Percentiles rank a stretch among this genome's conserved stretches.
Evolutionary conservation across 2,888 invertebrate genomes (phyloP).

Genomic region (Euzophera pinguis): DNA sequence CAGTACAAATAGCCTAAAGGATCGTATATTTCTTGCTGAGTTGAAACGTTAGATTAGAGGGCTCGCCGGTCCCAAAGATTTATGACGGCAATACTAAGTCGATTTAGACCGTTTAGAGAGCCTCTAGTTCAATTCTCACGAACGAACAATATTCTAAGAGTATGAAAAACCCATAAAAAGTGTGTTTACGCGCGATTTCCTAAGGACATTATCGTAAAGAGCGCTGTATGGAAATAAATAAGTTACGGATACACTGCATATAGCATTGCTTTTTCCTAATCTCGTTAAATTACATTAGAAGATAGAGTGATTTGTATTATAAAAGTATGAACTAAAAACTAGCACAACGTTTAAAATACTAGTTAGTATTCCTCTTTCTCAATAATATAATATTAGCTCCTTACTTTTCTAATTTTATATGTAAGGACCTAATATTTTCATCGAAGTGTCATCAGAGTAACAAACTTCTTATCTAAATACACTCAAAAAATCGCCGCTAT

Average conservation of each 20-base stretch:
- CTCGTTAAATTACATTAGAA: too few species aligned
- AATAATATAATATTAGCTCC: too few species aligned
- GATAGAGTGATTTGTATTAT: neutral
- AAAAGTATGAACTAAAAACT: too few species aligned
- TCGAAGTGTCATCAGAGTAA: too few species aligned
- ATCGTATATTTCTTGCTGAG: slow-evolving; percentile 57
- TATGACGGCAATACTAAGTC: slow-evolving; percentile 60
- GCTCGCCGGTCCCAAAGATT: slow-evolving; percentile 54
- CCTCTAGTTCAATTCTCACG: slow-evolving; percentile 28
- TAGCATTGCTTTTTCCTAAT: neutral
- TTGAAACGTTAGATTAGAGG: slow-evolving; percentile 57
- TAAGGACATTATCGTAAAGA: slow-evolving; percentile 4
- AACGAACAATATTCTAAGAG: slow-evolving; percentile 24
- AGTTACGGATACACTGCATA: neutral
- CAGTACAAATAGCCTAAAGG: slow-evolving; percentile 46
- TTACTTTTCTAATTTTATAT: too few species aligned
- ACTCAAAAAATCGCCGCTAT: too few species aligned
- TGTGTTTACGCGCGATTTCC: neutral
- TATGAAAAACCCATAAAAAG: neutral
- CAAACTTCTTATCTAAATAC: too few species aligned
- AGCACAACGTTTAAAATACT: too few species aligned
- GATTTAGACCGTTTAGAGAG: slow-evolving; percentile 44
- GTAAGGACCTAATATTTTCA: too few species aligned
- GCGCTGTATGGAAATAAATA: neutral
- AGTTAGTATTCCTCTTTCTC: too few species aligned